Percentiles rank a stretch among this genome's conserved stretches.
Conservation (phyloP, 2,113 vertebrate species). For the Neoarius graeffei region DNA sequence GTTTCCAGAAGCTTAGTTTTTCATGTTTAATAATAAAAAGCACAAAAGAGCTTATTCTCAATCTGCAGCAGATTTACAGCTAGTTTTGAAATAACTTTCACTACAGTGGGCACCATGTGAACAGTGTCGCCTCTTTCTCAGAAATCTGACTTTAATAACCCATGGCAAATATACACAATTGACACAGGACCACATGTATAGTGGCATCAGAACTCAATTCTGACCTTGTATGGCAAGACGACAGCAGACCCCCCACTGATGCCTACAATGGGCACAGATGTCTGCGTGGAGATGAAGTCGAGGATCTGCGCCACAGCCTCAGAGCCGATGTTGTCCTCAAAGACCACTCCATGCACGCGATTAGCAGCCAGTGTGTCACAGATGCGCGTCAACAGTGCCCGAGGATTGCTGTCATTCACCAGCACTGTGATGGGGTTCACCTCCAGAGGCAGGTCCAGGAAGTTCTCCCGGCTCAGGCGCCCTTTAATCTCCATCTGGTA, state of each 20-base stretch:
- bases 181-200: background rate
- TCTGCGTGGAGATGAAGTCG: conserved; percentile 95
- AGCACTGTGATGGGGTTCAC: conserved; percentile 88
- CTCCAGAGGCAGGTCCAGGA: conserved; percentile 89
- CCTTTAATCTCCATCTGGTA: conserved; percentile 82
- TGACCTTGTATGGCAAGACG: conserved; percentile 93
- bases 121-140: background rate
- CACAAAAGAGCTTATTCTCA: background rate
- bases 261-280: conserved; percentile 89
- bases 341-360: conserved; percentile 88
- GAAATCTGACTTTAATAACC: background rate
- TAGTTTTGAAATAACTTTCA: background rate
- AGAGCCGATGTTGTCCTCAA: conserved; percentile 90
- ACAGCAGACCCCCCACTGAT: conserved; percentile 94
- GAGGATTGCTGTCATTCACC: conserved; percentile 93
- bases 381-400: conserved; percentile 89
- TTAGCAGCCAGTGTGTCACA: conserved; percentile 84
- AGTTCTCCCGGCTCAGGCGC: conserved; percentile 88
- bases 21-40: background rate
- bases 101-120: background rate
- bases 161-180: background rate
- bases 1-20: background rate
- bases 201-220: conserved; percentile 8
- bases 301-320: conserved; percentile 95
- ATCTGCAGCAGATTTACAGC: background rate